Evolutionary conservation across 1,140 invertebrate species (phyloP), one percentile per base, ranked within the genome.

Genomic region (Drosophila nannoptera): DNA sequence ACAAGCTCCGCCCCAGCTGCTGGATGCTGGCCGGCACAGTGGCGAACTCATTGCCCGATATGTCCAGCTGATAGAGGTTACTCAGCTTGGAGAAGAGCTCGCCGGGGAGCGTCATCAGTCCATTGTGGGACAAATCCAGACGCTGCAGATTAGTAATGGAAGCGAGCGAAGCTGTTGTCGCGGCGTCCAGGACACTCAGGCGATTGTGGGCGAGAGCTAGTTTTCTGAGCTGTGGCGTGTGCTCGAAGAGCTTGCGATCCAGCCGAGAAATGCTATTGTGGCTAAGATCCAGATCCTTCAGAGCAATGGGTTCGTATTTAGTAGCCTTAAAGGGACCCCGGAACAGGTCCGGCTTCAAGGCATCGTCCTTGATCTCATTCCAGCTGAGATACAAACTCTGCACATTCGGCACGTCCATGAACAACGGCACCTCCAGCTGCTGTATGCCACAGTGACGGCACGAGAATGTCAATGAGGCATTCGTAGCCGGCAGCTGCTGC

Each of bases 131-230:
- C 54, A 94, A 83, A 81, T 93, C 92, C 43, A 93, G 73, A 7
- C 90, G 87, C 91, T 93, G 84, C 40, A 87, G 43, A 7, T 72
- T 69, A 0, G 81, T 80, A 35, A 94, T 88, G 33, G 90, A 91
- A 1, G 90, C 90, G 33, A 96, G 69, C 4, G 94, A 92, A 2
- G 92, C 77, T 3, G 91, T 84, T 0, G 93, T 94, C 8, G 91
- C 90, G 14, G 89, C 87, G 86, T 94, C 94, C 36, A 96, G 82
- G 16, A 92, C 89, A 42, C 88, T 90, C 4, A 96, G 91, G 1
- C 92, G 92, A 87, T 96, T 96, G 40, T 92, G 91, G 75, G 92
- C 92, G 6, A 96, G 86, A 73, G 92, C 92, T 8, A 97, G 86
- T 38, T 90, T 90, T 61, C 91, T 92, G 46, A 97, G 78, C 52